These are phyloP conservation scores for Micromussa lordhowensis DNA, from an alignment of 92 coral and sea anemone species.

Conservation along the genomic window DNA sequence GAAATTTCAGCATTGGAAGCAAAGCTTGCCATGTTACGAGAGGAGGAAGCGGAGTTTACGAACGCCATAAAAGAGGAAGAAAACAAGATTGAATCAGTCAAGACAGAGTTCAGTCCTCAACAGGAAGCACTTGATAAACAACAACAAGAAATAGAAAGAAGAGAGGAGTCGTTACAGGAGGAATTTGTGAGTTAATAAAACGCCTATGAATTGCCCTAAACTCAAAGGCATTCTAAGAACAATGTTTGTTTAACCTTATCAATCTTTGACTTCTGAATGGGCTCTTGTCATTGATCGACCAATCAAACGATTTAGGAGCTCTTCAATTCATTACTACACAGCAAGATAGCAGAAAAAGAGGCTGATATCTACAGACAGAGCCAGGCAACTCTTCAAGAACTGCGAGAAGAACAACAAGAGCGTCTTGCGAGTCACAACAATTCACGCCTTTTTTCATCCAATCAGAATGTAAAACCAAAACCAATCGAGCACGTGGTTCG, in stretches of 20 bases:
- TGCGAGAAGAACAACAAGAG: conserved; percentile 60
- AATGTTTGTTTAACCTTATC: background rate
- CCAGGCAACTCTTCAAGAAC: conserved; percentile 55
- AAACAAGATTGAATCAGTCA: conserved; percentile 67
- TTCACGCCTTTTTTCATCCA: no score
- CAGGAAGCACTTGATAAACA: conserved; percentile 66
- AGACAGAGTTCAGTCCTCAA: conserved; percentile 69
- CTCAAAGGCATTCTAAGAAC: no score
- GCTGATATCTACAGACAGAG: conserved; percentile 66
- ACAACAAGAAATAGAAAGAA: conserved; percentile 62
- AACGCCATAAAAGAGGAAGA: conserved; percentile 70
- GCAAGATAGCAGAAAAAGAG: conserved; percentile 27
- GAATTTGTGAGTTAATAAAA: conserved; percentile 64
- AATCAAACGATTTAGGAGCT: background rate
- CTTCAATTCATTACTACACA: background rate
- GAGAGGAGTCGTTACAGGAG: conserved; percentile 49
- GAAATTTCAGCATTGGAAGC: conserved; percentile 79
- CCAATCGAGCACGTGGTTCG: no score
- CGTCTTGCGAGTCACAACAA: conserved; percentile 50
- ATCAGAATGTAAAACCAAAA: no score
- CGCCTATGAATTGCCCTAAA: background rate
- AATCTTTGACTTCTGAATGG: background rate
- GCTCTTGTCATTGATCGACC: background rate
- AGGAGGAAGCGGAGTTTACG: conserved; percentile 51
- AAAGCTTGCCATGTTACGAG: conserved; percentile 63